Conservation (phyloP, 2,113 vertebrate genomes). For the Lycaon pictus region DNA sequence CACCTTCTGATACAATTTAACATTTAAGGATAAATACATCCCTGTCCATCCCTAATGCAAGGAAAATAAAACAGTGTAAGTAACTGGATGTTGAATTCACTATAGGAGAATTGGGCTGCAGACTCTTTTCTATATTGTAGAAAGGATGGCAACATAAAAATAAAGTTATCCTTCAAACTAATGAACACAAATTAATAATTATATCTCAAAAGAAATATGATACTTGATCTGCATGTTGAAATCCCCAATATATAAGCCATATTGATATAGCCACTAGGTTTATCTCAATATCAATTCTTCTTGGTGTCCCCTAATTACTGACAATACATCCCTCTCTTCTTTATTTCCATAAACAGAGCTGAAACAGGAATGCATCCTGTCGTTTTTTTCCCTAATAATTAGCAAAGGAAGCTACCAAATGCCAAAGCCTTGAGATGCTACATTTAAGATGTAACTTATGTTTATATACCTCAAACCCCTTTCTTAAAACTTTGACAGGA, state of each 20-base stretch:
- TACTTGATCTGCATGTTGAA: background rate
- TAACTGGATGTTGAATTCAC: background rate
- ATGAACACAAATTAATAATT: slow-evolving; percentile 13
- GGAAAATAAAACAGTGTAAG: background rate
- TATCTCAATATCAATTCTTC: background rate
- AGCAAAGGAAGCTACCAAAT: background rate
- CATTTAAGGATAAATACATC: background rate
- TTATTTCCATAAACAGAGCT: background rate
- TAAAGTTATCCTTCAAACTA: background rate
- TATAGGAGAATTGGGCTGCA: background rate
- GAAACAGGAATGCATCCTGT: background rate
- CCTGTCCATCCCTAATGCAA: background rate
- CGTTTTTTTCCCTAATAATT: background rate
- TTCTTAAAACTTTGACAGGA: slow-evolving; percentile 40
- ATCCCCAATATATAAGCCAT: background rate
- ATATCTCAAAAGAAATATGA: background rate
- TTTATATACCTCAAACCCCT: background rate
- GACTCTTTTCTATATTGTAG: background rate
- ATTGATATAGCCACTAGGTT: background rate
- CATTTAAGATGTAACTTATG: background rate
- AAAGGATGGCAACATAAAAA: background rate
- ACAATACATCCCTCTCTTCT: rapidly evolving
- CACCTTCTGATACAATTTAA: background rate
- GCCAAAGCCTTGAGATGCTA: background rate
- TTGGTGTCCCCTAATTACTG: background rate